phyloP scores from a whole-genome alignment of 1,140 invertebrate genomes.

The Pogonus chalceus region DNA sequence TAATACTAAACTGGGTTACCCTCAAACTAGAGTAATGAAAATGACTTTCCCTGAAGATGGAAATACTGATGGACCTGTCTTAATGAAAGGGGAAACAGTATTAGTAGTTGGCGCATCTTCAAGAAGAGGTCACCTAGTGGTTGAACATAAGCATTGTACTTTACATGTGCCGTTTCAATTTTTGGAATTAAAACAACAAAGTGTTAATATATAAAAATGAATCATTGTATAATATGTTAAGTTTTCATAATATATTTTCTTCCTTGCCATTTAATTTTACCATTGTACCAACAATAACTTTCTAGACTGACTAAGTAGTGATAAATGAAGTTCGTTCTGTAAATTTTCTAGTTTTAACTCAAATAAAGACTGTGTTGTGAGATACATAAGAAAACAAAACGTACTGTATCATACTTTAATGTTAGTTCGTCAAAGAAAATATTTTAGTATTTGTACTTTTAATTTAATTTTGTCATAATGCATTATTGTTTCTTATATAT shows the following conservation, averaged over 20 bases:
- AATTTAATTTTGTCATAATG: too few relatives aligned
- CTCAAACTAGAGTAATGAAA: slow-evolving; percentile 84
- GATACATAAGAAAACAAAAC: too few relatives aligned
- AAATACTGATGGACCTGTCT: slow-evolving; percentile 40
- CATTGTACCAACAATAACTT: neutral
- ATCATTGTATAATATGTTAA: slow-evolving; percentile 7
- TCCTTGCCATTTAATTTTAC: neutral
- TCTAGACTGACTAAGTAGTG: neutral
- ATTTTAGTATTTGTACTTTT: too few relatives aligned
- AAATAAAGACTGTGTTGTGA: neutral
- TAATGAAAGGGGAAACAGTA: slow-evolving; percentile 73
- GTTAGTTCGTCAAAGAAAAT: too few relatives aligned
- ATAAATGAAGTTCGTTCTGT: neutral
- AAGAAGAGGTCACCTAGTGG: slow-evolving; percentile 67
- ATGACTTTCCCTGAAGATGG: slow-evolving; percentile 65
- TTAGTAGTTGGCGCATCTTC: slow-evolving; percentile 72
- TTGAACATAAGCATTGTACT: slow-evolving; percentile 69
- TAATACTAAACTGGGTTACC: slow-evolving; percentile 87
- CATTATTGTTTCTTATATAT: too few relatives aligned
- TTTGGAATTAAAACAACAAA: slow-evolving; percentile 58
- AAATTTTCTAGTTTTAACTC: neutral
- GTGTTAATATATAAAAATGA: slow-evolving; percentile 27
- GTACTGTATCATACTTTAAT: too few relatives aligned
- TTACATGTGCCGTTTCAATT: slow-evolving; percentile 82
- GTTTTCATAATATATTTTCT: neutral